Percentiles rank a stretch among this genome's conserved stretches.
Evolutionary conservation across 2,113 vertebrate genomes (phyloP).

Genomic region (Aphyosemion australe): DNA sequence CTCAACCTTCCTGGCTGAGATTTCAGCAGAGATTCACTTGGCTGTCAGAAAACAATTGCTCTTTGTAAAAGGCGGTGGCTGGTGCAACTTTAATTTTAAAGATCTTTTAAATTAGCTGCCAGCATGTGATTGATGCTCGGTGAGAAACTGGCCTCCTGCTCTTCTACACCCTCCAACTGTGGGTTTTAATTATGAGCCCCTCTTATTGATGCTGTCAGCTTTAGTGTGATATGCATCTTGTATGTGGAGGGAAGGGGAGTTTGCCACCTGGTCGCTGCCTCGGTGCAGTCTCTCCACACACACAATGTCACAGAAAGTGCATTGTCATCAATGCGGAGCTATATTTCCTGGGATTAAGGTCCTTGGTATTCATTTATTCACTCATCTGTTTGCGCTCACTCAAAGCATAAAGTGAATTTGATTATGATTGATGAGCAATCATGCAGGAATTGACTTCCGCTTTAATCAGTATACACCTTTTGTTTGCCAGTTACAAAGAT

Average conservation of each 20-base stretch:
- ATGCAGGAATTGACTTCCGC: constrained; percentile 16
- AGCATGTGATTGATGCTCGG: constrained; percentile 67
- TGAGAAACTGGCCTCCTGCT: constrained; percentile 44
- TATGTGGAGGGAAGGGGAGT: constrained; percentile 57
- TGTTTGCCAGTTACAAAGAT: background rate
- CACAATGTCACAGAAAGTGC: constrained; percentile 60
- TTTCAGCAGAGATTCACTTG: constrained; percentile 64
- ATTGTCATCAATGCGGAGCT: constrained; percentile 61
- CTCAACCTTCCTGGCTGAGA: constrained; percentile 49
- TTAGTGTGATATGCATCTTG: constrained; percentile 63
- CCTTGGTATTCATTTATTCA: constrained; percentile 60
- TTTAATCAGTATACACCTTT: constrained; percentile 37
- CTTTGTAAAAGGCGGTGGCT: constrained; percentile 54
- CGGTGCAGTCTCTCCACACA: constrained; percentile 36
- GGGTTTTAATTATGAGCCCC: constrained; percentile 68
- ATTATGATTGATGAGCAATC: constrained; percentile 61
- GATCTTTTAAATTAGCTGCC: constrained; percentile 74
- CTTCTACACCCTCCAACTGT: constrained; percentile 48
- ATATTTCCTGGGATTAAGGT: constrained; percentile 33
- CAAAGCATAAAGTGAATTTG: constrained; percentile 54
- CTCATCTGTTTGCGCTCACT: constrained; percentile 39
- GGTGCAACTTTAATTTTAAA: constrained; percentile 74
- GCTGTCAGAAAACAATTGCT: constrained; percentile 75
- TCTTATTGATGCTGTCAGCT: constrained; percentile 68
- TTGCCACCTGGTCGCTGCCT: constrained; percentile 41